Percentiles rank a stretch among this genome's conserved stretches.
Conservation (phyloP, 2,113 vertebrate genomes). For the Podilymbus podiceps region DNA sequence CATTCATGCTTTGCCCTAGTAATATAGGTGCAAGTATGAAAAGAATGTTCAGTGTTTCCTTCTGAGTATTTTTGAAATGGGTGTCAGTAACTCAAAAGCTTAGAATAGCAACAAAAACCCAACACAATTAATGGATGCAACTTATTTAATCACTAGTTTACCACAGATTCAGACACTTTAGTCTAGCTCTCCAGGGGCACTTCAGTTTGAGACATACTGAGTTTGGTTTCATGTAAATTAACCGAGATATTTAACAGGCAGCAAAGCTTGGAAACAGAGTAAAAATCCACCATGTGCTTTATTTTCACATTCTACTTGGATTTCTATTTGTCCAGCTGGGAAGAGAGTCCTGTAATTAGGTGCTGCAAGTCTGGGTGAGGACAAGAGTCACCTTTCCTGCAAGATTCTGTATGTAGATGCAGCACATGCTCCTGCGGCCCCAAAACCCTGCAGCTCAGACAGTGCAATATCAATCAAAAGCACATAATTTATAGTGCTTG, state of each 20-base stretch:
- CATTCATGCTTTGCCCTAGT: neutral
- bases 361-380: no score
- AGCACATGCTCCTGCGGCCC: neutral
- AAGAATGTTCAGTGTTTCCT: neutral
- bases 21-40: neutral
- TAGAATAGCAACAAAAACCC: neutral
- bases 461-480: neutral
- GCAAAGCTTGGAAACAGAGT: neutral
- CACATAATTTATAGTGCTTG: neutral
- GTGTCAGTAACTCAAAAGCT: neutral
- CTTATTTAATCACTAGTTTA: neutral
- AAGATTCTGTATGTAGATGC: neutral
- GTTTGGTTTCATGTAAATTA: neutral
- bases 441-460: neutral
- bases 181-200: neutral
- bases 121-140: neutral
- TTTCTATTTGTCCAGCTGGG: neutral
- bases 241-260: neutral
- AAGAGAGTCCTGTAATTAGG: neutral
- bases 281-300: neutral
- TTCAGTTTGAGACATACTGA: rapidly evolving
- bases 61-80: neutral
- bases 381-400: neutral
- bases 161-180: neutral
- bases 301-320: neutral